Evolutionary conservation across 1,140 invertebrate species (phyloP).

Genomic region (Gonatopus flavifemur): DNA sequence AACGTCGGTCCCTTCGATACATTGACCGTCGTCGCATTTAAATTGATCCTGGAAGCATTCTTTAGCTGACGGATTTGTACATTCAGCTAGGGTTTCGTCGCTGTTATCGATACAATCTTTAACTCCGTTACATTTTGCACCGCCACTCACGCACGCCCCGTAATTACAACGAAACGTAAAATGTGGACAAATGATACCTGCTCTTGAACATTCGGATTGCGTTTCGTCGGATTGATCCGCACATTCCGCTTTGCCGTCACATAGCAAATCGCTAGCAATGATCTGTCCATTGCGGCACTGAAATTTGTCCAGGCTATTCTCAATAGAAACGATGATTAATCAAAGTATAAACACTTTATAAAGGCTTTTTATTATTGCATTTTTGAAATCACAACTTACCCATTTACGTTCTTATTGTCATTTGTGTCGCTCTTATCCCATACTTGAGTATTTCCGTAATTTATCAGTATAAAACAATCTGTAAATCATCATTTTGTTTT

Average conservation of each 20-base stretch:
- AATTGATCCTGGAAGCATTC: constrained; percentile 32
- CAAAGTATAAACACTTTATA: neutral
- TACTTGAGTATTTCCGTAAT: constrained; percentile 10
- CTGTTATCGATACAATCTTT: constrained; percentile 69
- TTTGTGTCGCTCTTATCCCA: neutral
- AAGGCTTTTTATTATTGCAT: neutral
- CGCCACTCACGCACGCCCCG: constrained; percentile 63
- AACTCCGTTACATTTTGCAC: constrained; percentile 61
- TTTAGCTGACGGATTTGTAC: neutral
- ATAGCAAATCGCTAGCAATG: constrained; percentile 45
- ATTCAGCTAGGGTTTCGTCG: constrained; percentile 61
- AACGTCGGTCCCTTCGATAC: constrained; percentile 29
- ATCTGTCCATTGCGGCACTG: constrained; percentile 46
- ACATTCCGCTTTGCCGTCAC: constrained; percentile 63
- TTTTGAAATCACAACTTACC: constrained; percentile 11
- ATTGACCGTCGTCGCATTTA: constrained; percentile 44
- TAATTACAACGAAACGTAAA: constrained; percentile 63
- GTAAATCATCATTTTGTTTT: neutral
- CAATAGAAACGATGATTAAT: constrained; percentile 1
- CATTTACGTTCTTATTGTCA: constrained; percentile 1
- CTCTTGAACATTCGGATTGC: constrained; percentile 49
- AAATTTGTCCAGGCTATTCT: constrained; percentile 29
- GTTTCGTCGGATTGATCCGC: constrained; percentile 65
- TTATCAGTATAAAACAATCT: constrained; percentile 12
- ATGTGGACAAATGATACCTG: constrained; percentile 48